Percentiles rank a stretch among this genome's conserved stretches.
phyloP scores from a whole-genome alignment of 1,140 invertebrate species.

The Dreissena polymorpha region DNA sequence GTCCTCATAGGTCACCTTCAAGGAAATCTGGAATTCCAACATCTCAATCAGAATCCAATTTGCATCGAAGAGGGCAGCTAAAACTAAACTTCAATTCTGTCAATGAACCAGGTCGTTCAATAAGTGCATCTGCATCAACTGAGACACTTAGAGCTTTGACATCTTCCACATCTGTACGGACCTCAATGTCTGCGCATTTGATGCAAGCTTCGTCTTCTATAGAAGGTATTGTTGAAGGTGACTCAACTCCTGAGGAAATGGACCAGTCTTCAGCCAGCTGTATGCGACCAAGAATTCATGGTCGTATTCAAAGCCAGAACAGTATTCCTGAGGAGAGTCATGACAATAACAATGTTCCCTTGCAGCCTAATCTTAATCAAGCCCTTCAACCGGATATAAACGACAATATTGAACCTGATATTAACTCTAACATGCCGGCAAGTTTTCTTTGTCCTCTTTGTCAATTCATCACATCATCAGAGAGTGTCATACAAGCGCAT shows the following conservation, averaged over 20 bases:
- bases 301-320: conserved; percentile 42
- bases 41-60: conserved; percentile 46
- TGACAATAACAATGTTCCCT: conserved; percentile 42
- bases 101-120: conserved; percentile 48
- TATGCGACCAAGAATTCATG: background rate
- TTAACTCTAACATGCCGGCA: conserved; percentile 66
- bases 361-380: conserved; percentile 51
- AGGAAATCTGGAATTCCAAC: conserved; percentile 46
- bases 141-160: conserved; percentile 21
- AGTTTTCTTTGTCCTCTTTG: conserved; percentile 87
- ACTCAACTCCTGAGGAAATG: too few relatives aligned
- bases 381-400: conserved; percentile 60
- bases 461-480: conserved; percentile 87
- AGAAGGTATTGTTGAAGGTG: too few relatives aligned
- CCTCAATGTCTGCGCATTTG: conserved; percentile 37
- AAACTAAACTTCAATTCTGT: conserved; percentile 43
- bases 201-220: conserved; percentile 24
- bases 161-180: conserved; percentile 32
- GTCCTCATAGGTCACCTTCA: conserved; percentile 36
- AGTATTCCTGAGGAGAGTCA: conserved; percentile 49
- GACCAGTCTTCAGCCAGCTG: too few relatives aligned
- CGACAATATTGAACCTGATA: conserved; percentile 80
- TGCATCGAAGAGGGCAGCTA: conserved; percentile 39
- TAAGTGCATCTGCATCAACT: conserved; percentile 11
- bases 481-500: conserved; percentile 89